Percentiles rank a stretch among this genome's conserved stretches.
Conservation (phyloP, 2,113 vertebrate species). For the Thryonomys swinderianus region DNA sequence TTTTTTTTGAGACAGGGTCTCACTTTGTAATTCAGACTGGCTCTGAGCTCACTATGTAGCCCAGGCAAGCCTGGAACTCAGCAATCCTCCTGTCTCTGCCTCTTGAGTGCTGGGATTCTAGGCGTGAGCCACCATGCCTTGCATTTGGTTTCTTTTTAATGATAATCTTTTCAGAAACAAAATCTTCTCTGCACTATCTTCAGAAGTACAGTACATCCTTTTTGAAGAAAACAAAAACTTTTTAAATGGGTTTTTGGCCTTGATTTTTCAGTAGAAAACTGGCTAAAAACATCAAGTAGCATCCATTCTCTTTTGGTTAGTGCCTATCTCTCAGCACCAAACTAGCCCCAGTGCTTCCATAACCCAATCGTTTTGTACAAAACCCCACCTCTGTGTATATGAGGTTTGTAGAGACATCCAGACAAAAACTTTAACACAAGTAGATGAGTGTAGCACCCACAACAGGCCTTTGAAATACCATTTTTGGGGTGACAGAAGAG, state of each 20-base stretch:
- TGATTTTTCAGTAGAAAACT: neutral
- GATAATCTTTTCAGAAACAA: neutral
- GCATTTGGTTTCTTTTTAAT: neutral
- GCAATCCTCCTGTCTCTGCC: no score
- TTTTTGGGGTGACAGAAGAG: no score
- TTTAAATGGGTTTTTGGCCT: neutral
- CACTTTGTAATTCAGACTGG: no score
- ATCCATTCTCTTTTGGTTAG: neutral
- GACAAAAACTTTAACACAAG: neutral
- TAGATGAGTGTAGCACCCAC: no score
- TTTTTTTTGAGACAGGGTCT: no score
- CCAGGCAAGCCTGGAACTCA: no score
- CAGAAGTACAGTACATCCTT: neutral
- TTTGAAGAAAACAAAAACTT: neutral
- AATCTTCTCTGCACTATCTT: neutral
- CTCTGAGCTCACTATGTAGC: no score
- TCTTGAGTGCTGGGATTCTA: no score
- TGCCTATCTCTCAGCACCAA: neutral
- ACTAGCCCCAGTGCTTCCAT: no score
- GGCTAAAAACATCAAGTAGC: neutral
- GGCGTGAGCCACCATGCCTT: no score
- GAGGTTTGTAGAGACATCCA: neutral
- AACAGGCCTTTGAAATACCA: neutral
- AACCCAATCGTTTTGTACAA: no score
- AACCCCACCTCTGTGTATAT: neutral